phyloP scores from a whole-genome alignment of 53 echinoderm and acorn worm species.

The Antedon mediterranea region DNA sequence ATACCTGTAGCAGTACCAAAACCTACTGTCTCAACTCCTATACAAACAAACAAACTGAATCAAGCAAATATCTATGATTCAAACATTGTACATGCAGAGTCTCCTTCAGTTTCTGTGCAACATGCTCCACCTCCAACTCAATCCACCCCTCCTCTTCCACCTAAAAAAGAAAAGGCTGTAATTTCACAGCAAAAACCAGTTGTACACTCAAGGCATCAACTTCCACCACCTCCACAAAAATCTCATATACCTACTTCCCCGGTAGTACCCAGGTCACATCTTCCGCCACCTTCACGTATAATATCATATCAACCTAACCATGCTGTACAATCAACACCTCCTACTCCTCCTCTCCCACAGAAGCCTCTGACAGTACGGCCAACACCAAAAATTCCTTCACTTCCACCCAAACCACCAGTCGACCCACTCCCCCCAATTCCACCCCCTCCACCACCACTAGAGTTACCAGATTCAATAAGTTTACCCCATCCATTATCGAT shows the following conservation, averaged over 20 bases:
- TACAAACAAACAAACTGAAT: not conserved
- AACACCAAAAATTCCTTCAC: not conserved
- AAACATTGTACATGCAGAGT: not conserved
- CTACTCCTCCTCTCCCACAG: not conserved
- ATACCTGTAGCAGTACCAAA: not conserved
- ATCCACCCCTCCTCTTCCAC: not conserved
- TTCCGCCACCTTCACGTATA: slow-evolving; percentile 40
- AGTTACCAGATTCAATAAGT: not conserved
- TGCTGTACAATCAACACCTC: slow-evolving; percentile 42
- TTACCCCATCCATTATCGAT: not conserved
- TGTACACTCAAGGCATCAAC: not conserved
- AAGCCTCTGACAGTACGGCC: not conserved
- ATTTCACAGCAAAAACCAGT: not conserved
- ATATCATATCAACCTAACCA: slow-evolving; percentile 49
- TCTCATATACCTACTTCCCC: not conserved
- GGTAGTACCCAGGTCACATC: slow-evolving; percentile 1
- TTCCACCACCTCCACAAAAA: not conserved
- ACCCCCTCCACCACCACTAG: not conserved
- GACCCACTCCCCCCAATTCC: not conserved
- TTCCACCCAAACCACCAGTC: not conserved
- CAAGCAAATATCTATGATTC: slow-evolving; percentile 4
- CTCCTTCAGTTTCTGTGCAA: not conserved
- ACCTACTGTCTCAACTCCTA: not conserved
- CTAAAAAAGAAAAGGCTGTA: slow-evolving; percentile 2
- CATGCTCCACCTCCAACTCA: not conserved